A percentile compares a stretch with the other conserved stretches of the same genome.
Conservation (phyloP, 2,797 vertebrate species). For the Sebastes taczanowskii region DNA sequence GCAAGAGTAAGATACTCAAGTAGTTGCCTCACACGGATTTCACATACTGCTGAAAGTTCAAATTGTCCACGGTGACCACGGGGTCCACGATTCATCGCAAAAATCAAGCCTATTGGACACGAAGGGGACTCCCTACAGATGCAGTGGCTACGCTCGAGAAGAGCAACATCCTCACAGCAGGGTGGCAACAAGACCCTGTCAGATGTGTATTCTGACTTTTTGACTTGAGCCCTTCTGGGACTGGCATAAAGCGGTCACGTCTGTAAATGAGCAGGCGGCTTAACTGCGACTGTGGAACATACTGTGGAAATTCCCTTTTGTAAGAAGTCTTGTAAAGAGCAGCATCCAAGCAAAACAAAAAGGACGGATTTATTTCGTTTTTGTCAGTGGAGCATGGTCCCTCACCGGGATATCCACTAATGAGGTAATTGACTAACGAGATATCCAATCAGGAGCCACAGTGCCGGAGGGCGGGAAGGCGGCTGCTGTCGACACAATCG, state of each 20-base stretch:
- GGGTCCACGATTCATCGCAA: background rate
- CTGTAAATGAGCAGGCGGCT: conserved; percentile 33
- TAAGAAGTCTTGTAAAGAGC: conserved; percentile 18
- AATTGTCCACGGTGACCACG: background rate
- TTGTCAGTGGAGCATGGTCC: conserved; percentile 20
- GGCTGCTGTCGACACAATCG: conserved; percentile 54
- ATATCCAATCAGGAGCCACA: conserved; percentile 69
- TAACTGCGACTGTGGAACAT: conserved; percentile 20
- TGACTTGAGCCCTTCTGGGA: conserved; percentile 56
- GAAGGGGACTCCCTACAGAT: conserved; percentile 15
- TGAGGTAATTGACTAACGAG: conserved; percentile 73
- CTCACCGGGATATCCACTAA: conserved; percentile 54
- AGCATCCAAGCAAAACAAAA: conserved; percentile 27
- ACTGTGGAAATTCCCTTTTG: conserved; percentile 20
- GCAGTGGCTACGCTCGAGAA: conserved; percentile 17
- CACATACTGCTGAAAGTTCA: background rate
- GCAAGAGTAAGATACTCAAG: background rate
- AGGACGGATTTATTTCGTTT: conserved; percentile 35
- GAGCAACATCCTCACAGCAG: conserved; percentile 31
- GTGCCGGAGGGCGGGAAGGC: conserved; percentile 59
- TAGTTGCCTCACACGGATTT: background rate
- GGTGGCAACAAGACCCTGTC: conserved; percentile 31
- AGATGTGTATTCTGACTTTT: conserved; percentile 50
- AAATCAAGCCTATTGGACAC: conserved; percentile 11
- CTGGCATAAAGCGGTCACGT: conserved; percentile 30